A percentile compares a stretch with the other conserved stretches of the same genome.
phyloP scores from a whole-genome alignment of 2,797 vertebrate species.

The Aythya fuligula region DNA sequence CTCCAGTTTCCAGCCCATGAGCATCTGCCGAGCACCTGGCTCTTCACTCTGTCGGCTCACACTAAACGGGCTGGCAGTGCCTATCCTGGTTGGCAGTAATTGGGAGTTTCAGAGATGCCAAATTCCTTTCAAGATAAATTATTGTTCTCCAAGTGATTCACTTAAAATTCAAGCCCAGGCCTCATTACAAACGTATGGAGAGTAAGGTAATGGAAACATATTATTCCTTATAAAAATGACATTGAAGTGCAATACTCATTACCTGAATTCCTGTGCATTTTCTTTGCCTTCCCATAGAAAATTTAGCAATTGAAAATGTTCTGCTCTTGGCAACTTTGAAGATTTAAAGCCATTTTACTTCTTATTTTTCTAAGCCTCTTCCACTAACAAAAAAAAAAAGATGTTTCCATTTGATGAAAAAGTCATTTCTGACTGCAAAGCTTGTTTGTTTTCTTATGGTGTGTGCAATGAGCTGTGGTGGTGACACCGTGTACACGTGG shows the following conservation, averaged over 20 bases:
- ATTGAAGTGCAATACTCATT: background rate
- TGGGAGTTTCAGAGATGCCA: background rate
- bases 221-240: background rate
- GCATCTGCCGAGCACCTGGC: background rate
- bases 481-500: background rate
- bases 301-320: background rate
- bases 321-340: background rate
- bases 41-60: background rate
- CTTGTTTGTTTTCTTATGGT: background rate
- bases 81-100: accelerated
- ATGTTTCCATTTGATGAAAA: background rate
- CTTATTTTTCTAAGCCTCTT: background rate
- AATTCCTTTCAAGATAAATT: background rate
- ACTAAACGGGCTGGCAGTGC: background rate
- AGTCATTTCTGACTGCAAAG: background rate
- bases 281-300: background rate
- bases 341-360: background rate
- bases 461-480: background rate
- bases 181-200: background rate
- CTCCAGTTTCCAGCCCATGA: background rate
- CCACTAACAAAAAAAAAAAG: background rate
- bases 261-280: background rate
- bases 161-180: background rate
- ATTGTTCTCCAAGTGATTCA: background rate
- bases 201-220: background rate